These are phyloP conservation scores for Danio jaintianensis DNA, from an alignment of 2,797 vertebrate genomes.

Conservation along the genomic window DNA sequence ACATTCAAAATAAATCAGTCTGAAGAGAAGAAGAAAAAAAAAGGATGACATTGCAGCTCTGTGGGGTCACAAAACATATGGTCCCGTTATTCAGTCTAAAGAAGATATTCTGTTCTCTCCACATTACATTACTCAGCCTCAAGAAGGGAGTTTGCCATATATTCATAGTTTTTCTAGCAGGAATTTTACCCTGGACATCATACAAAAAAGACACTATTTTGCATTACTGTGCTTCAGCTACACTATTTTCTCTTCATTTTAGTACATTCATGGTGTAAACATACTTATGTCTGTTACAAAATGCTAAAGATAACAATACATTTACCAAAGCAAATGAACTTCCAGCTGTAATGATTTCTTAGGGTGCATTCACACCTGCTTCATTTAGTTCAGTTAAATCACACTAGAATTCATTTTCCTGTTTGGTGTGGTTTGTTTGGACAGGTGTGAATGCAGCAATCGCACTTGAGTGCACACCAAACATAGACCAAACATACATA, in stretches of 20 bases:
- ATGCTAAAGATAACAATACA: neutral
- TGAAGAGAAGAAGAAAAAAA: slow-evolving; percentile 31
- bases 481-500: too few relatives aligned
- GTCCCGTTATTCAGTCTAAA: slow-evolving; percentile 59
- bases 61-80: slow-evolving; percentile 62
- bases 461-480: too few relatives aligned
- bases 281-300: neutral
- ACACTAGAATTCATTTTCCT: too few relatives aligned
- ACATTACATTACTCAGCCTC: slow-evolving; percentile 37
- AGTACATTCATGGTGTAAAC: neutral
- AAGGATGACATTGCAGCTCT: slow-evolving; percentile 50
- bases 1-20: slow-evolving; percentile 64
- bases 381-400: too few relatives aligned
- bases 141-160: neutral
- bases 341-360: neutral
- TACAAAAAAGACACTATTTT: neutral
- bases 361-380: too few relatives aligned
- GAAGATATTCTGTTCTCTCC: slow-evolving; percentile 42
- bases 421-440: too few relatives aligned
- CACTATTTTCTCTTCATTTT: neutral
- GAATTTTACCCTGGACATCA: neutral
- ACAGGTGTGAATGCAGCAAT: too few relatives aligned
- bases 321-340: neutral
- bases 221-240: neutral
- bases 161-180: neutral